phyloP scores from a whole-genome alignment of 2,797 vertebrate species.

The Carcharodon carcharias region DNA sequence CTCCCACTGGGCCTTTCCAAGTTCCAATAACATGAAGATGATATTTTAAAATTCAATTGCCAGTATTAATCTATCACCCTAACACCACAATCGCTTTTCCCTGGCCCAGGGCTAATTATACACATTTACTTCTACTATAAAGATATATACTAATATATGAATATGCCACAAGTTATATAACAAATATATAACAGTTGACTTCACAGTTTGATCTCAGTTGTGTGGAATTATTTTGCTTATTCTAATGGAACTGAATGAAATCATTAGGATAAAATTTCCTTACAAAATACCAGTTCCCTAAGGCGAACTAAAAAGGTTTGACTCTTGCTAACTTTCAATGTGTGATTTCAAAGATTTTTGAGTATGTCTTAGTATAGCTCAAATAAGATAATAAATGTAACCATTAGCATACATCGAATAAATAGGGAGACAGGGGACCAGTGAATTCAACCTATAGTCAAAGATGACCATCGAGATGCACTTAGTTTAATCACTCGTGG shows the following conservation, averaged over 20 bases:
- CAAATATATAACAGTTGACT: not conserved
- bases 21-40: not conserved
- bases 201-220: not conserved
- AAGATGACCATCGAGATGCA: no score
- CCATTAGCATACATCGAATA: no score
- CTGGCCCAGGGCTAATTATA: not conserved
- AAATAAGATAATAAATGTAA: not conserved
- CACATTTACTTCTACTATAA: not conserved
- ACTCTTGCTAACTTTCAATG: not conserved
- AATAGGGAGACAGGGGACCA: no score
- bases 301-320: not conserved
- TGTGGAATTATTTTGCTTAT: not conserved
- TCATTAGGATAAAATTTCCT: not conserved
- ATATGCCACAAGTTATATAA: not conserved
- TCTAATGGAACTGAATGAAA: not conserved
- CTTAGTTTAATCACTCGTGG: no score
- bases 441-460: no score
- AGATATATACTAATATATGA: not conserved
- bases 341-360: not conserved
- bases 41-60: not conserved
- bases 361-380: not conserved
- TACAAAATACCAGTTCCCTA: conserved; percentile 9
- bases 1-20: not conserved
- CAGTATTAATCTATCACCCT: not conserved
- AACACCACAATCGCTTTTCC: not conserved